These are phyloP conservation scores for Leuctra nigra DNA, from an alignment of 2,888 invertebrate genomes.

Conservation along the genomic window DNA sequence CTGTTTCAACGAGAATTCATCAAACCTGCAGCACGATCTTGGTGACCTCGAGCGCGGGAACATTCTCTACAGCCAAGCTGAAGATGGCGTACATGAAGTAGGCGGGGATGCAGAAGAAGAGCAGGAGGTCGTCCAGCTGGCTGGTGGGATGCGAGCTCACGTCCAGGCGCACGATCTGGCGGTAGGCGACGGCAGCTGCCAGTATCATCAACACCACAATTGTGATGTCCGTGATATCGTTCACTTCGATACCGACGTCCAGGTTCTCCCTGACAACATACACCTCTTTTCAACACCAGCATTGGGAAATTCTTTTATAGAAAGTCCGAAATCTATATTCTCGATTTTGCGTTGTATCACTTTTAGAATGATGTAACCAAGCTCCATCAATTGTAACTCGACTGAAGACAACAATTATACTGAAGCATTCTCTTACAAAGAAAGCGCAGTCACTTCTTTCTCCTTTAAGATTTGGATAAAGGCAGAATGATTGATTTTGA, in stretches of 20 bases:
- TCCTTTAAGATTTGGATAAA: too few relatives aligned
- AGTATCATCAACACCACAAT: slow-evolving; percentile 52
- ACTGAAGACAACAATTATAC: too few relatives aligned
- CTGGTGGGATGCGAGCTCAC: slow-evolving; percentile 57
- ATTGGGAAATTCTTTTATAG: too few relatives aligned
- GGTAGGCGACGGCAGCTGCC: slow-evolving; percentile 52
- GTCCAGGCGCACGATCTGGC: slow-evolving; percentile 57
- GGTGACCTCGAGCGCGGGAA: slow-evolving; percentile 45
- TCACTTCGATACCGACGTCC: slow-evolving; percentile 46
- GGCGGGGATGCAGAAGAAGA: slow-evolving; percentile 66
- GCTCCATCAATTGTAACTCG: too few relatives aligned
- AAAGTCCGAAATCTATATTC: too few relatives aligned
- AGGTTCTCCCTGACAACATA: slow-evolving; percentile 45
- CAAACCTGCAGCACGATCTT: slow-evolving; percentile 51
- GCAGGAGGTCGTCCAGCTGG: slow-evolving; percentile 59
- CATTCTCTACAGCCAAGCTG: slow-evolving; percentile 52
- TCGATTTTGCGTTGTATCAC: too few relatives aligned
- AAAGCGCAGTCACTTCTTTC: too few relatives aligned
- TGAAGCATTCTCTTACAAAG: too few relatives aligned
- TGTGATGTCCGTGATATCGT: slow-evolving; percentile 46
- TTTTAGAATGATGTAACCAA: too few relatives aligned
- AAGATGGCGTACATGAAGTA: slow-evolving; percentile 65
- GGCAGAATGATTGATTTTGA: too few relatives aligned
- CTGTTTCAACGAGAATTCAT: background rate
- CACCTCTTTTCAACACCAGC: too few relatives aligned